A percentile compares a stretch with the other conserved stretches of the same genome.
Conservation (phyloP, 2,888 invertebrate genomes). For the Litoditis marina region DNA sequence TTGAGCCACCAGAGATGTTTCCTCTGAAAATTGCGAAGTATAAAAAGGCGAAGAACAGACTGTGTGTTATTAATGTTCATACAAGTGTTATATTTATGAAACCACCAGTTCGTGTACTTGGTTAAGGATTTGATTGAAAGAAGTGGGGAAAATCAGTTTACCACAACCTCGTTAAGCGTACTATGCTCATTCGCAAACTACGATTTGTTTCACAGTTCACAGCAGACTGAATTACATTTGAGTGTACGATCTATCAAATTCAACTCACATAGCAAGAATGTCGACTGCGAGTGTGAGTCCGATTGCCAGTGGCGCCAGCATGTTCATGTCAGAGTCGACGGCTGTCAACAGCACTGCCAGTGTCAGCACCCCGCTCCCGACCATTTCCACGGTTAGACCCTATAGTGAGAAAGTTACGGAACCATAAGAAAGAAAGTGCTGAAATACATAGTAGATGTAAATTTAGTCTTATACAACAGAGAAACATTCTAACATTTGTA, state of each 20-base stretch:
- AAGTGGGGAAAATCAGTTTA: no score
- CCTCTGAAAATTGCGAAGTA: neutral
- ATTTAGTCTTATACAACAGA: neutral
- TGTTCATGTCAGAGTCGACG: conserved; percentile 57
- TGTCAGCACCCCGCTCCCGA: conserved; percentile 61
- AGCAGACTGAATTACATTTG: no score
- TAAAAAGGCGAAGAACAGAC: no score
- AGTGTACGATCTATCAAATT: no score
- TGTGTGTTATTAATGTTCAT: no score
- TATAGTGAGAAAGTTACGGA: conserved; percentile 18
- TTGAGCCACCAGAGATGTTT: conserved; percentile 61
- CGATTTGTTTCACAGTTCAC: neutral
- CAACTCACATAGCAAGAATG: conserved; percentile 60
- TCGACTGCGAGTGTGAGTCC: conserved; percentile 62
- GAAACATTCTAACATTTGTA: no score
- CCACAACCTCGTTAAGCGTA: neutral
- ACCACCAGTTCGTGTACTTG: no score
- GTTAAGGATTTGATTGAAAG: no score
- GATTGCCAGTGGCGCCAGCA: conserved; percentile 63
- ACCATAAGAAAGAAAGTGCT: conserved; percentile 1
- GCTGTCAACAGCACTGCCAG: conserved; percentile 63
- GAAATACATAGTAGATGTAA: neutral
- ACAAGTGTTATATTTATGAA: no score
- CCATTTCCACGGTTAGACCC: conserved; percentile 53
- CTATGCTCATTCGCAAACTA: neutral